Base-by-base conservation (phyloP, 2,888 invertebrate genomes). In the Melieria omissa region DNA sequence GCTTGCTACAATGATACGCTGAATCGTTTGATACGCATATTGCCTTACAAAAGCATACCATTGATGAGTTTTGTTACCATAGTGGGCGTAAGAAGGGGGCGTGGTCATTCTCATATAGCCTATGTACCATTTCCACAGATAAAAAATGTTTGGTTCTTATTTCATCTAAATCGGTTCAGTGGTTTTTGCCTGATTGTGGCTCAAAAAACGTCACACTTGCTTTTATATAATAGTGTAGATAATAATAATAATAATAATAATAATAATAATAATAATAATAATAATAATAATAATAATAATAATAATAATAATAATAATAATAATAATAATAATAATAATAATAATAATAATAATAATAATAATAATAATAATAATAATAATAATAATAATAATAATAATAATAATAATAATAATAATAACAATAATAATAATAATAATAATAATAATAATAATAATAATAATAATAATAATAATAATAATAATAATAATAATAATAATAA, bases 201-300 rank as follows among this genome's bases (percentile, higher is more conserved):
- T n/a, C n/a, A n/a, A n/a, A n/a, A n/a, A n/a, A n/a, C n/a, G n/a
- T n/a, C n/a, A n/a, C n/a, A n/a, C n/a, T n/a, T n/a, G n/a, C n/a
- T n/a, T n/a, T n/a, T n/a, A n/a, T n/a, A n/a, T n/a, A n/a, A n/a
- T n/a, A n/a, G n/a, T n/a, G n/a, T 49, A 49, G 10, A 49, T 49
- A 49, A 49, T 49, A 49, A 49, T 49, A 49, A 49, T 49, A 49
- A 49, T 49, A 49, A 49, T 49, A 49, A 49, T 49, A 49, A 49
- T 49, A 49, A 49, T 49, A 49, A 49, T 49, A 49, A 49, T 49
- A 49, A 49, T 49, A 49, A 49, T 49, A 49, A 49, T 49, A 49
- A 49, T 49, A 49, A 49, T 49, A 49, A 49, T 49, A 49, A 49
- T 49, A 49, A 49, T 49, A 49, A 49, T 49, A 49, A 49, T 49